Evolutionary conservation across 1,140 invertebrate species (phyloP).

Genomic region (Achatina immaculata): DNA sequence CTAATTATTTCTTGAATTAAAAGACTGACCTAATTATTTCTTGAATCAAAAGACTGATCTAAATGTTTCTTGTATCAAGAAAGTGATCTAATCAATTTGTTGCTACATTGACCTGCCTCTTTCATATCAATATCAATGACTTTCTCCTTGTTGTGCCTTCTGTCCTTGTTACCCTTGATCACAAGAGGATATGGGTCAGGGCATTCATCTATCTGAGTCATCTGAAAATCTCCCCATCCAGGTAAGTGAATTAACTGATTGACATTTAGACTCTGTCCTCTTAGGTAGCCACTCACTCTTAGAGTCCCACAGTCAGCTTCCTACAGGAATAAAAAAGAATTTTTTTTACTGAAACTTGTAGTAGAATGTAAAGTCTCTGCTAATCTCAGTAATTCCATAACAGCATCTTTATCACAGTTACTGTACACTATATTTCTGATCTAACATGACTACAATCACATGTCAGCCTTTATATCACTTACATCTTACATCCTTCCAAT

Average conservation of each 20-base stretch:
- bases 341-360: not conserved
- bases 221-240: constrained; percentile 92
- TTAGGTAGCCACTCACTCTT: constrained; percentile 87
- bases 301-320: constrained; percentile 77
- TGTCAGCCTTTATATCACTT: no score
- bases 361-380: not conserved
- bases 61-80: no score
- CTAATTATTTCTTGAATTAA: no score
- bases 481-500: no score
- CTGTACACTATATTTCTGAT: no score
- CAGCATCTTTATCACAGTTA: no score
- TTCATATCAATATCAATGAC: not conserved
- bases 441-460: no score
- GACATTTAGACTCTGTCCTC: constrained; percentile 82
- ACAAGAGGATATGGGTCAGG: constrained; percentile 82
- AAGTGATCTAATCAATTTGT: no score
- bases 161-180: constrained; percentile 44
- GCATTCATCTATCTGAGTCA: constrained; percentile 83
- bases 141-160: constrained; percentile 42
- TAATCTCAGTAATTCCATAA: not conserved
- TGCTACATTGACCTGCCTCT: constrained; percentile 7
- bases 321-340: constrained; percentile 1
- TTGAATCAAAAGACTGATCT: no score
- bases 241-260: constrained; percentile 91
- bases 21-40: no score